Conservation (phyloP, 2,797 vertebrate species). For the Poeciliopsis gracilis region DNA sequence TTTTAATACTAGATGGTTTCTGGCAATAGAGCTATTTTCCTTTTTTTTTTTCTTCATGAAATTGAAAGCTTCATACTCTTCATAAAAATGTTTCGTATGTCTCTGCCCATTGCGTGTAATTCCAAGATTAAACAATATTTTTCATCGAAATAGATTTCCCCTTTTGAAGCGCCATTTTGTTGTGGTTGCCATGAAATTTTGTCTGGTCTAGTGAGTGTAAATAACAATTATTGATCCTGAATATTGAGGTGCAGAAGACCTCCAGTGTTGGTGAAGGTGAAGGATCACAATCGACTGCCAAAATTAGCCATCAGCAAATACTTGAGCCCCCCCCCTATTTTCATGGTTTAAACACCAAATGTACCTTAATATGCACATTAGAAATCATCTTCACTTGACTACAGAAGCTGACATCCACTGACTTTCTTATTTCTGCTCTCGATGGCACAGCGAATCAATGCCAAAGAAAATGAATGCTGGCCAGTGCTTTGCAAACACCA, state of each 20-base stretch:
- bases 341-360: background rate
- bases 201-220: background rate
- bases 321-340: background rate
- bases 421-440: background rate
- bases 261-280: background rate
- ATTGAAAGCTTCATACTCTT: background rate
- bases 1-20: conserved; percentile 39
- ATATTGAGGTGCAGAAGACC: background rate
- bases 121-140: background rate
- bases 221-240: background rate
- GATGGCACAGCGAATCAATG: background rate
- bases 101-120: too few relatives aligned
- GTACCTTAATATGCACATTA: background rate
- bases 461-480: background rate
- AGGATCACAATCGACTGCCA: background rate
- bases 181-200: background rate
- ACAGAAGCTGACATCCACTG: too few relatives aligned
- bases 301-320: background rate
- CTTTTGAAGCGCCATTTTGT: background rate
- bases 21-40: conserved; percentile 1
- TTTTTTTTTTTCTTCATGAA: background rate
- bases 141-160: background rate
- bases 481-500: background rate
- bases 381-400: background rate
- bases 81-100: background rate